Evolutionary conservation across 2,888 invertebrate species (phyloP), one percentile per base, ranked within the genome.

Genomic region (Buathra laborator): DNA sequence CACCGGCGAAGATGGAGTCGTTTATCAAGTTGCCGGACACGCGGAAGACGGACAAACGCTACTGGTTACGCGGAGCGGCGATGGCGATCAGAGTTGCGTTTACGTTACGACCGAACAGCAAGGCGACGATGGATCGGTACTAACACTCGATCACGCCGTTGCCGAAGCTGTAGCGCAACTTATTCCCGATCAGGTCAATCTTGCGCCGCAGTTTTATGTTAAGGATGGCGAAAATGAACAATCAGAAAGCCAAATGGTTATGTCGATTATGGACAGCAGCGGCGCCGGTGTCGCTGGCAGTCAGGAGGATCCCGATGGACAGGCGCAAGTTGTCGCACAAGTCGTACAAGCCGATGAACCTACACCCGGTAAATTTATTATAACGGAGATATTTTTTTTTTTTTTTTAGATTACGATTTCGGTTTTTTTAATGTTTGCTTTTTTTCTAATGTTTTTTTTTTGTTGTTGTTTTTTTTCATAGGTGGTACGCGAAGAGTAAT

Each of bases 401-500:
- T 24, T 64, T 59, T 66, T 67, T 24, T 24, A 24, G 24, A 24
- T 24, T 24, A 24, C 2, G 24, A 24, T 24, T 24, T 24, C 24
- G 24, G 12, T n/a, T 14, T 48, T 37, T 37, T 37, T 7, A 5
- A 37, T 37, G 7, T 37, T 37, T 37, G 3, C 2, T 24, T 24
- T 24, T 24, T 24, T 24, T 24, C 24, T 37, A 37, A 37, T 24
- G 24, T 37, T 37, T 37, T 37, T 37, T 37, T 37, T 37, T 0
- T 51, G 19, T 19, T 7, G 37, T 67, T 62, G 5, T 74, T 46
- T 64, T 16, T 82, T 76, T 71, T 91, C 92, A 16, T 92, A 97
- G 97, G 97, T 93, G 97, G 97, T 80, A 97, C 97, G 24, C 95
- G 97, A 90, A 96, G 97, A 93, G 97, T 98, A 24, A 97, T 98